A percentile compares a stretch with the other conserved stretches of the same genome.
Conservation (phyloP, 2,888 invertebrate species). For the Esperia sulphurella region DNA sequence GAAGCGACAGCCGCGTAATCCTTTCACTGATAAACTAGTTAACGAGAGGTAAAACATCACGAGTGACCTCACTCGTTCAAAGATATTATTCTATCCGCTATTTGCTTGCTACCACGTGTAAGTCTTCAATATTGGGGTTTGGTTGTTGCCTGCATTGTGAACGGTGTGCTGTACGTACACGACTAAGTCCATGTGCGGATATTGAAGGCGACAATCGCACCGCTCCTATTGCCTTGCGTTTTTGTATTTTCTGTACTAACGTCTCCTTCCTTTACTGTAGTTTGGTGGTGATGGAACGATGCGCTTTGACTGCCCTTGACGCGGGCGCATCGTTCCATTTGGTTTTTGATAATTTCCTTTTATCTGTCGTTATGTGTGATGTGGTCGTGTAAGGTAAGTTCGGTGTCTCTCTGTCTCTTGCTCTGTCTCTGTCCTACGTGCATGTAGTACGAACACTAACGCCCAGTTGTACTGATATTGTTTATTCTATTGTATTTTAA, state of each 20-base stretch:
- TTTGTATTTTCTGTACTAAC: constrained; percentile 57
- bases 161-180: constrained; percentile 50
- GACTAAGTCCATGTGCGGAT: constrained; percentile 51
- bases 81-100: constrained; percentile 74
- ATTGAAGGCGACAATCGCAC: constrained; percentile 73
- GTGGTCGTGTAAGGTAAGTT: constrained; percentile 63
- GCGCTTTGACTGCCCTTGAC: constrained; percentile 38
- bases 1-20: constrained; percentile 98
- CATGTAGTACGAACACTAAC: constrained; percentile 53
- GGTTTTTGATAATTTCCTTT: constrained; percentile 42
- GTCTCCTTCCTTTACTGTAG: constrained; percentile 59
- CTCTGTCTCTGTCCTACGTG: constrained; percentile 47
- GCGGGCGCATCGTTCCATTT: constrained; percentile 66
- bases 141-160: constrained; percentile 72
- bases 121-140: constrained; percentile 69
- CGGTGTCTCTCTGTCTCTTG: constrained; percentile 64
- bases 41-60: constrained; percentile 93
- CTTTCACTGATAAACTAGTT: constrained; percentile 98
- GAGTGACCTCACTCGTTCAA: constrained; percentile 63
- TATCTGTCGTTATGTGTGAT: constrained; percentile 29
- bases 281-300: constrained; percentile 65
- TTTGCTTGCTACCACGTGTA: constrained; percentile 75
- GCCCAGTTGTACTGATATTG: constrained; percentile 36
- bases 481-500: constrained; percentile 53
- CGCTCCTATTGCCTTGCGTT: constrained; percentile 73